phyloP scores from a whole-genome alignment of 2,797 vertebrate species.

The Thaleichthys pacificus region DNA sequence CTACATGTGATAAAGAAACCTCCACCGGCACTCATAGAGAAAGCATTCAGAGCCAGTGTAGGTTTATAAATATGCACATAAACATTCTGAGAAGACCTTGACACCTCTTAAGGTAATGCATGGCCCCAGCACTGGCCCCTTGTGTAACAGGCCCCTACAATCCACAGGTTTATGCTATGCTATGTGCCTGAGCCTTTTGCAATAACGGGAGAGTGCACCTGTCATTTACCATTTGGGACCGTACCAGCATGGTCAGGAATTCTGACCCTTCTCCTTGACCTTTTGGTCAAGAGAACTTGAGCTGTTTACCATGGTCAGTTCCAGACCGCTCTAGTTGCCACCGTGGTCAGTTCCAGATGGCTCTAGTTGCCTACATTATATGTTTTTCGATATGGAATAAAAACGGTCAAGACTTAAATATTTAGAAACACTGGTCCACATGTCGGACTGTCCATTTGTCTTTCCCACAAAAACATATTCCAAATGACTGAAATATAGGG shows the following conservation, averaged over 20 bases:
- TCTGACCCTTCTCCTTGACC: constrained; percentile 22
- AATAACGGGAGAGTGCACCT: constrained; percentile 25
- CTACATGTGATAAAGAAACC: neutral
- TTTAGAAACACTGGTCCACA: too few species aligned
- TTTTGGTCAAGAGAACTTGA: constrained; percentile 14
- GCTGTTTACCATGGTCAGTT: too few species aligned
- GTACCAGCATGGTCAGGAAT: constrained; percentile 13
- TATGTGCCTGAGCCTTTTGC: constrained; percentile 12
- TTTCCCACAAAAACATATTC: neutral
- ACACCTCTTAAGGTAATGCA: neutral
- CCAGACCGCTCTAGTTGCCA: too few species aligned
- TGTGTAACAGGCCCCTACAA: neutral
- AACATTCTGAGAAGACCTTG: neutral
- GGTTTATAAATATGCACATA: neutral
- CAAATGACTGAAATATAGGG: neutral
- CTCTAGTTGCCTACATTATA: too few species aligned
- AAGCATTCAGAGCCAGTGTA: too few species aligned
- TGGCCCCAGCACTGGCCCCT: neutral
- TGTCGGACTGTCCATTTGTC: too few species aligned
- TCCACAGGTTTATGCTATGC: neutral
- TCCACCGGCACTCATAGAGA: neutral
- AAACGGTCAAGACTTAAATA: too few species aligned
- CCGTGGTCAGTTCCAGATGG: too few species aligned
- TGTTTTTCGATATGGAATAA: too few species aligned
- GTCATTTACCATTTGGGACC: constrained; percentile 15